phyloP scores from a whole-genome alignment of 2,888 invertebrate genomes.

The Drosophila merina region DNA sequence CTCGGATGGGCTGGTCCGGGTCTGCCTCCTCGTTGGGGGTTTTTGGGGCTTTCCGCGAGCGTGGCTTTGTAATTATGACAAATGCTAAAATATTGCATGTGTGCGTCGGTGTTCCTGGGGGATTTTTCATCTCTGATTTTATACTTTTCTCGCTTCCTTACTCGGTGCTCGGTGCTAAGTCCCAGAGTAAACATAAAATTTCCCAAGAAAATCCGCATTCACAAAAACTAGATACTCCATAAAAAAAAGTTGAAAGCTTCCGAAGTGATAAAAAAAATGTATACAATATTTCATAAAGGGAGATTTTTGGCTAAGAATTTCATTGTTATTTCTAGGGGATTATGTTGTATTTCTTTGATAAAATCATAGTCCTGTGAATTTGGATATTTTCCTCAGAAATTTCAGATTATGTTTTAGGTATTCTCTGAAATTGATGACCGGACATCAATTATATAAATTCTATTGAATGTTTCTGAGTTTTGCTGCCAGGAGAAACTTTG shows the following conservation, averaged over 20 bases:
- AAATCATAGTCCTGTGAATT: no score
- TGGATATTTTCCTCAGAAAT: background rate
- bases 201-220: conserved; percentile 43
- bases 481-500: conserved; percentile 3
- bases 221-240: conserved; percentile 30
- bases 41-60: conserved; percentile 49
- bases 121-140: conserved; percentile 57
- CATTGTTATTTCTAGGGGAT: background rate
- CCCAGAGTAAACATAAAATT: conserved; percentile 69
- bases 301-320: background rate
- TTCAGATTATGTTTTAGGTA: background rate
- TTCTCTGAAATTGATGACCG: background rate
- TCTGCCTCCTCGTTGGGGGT: conserved; percentile 33
- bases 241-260: conserved; percentile 48
- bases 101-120: conserved; percentile 44
- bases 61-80: conserved; percentile 74
- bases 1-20: conserved; percentile 21
- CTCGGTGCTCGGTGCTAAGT: conserved; percentile 44
- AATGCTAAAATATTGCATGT: conserved; percentile 70
- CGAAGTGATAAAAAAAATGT: background rate
- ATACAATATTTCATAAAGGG: background rate
- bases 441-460: conserved; percentile 8
- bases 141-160: conserved; percentile 15
- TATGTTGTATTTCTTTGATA: background rate
- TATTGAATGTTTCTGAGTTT: conserved; percentile 13